Base-by-base conservation (phyloP, 2,888 invertebrate genomes). In the Pseudococcus longispinus region DNA sequence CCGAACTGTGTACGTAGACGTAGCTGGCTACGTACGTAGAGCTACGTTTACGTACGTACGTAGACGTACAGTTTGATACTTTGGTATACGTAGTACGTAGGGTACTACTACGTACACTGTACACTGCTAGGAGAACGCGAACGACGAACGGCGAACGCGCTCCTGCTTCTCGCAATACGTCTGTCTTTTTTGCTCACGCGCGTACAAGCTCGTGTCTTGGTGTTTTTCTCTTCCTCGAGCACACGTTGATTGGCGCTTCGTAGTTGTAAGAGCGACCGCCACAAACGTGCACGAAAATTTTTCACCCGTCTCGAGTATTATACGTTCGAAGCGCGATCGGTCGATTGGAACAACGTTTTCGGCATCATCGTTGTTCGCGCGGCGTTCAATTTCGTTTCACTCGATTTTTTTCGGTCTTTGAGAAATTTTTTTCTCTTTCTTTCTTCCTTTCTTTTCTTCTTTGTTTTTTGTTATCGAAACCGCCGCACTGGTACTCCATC, bases 321-420 rank as follows among this genome's bases (percentile, higher is more conserved):
- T 60, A 84, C 84, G 84, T 84, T 84, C 84, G 84, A 65, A 65
- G 65, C 84, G 84, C 84, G 84, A 84, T 84, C 84, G 84, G 84
- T 84, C 84, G 84, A 84, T 84, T 70, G 65, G 60, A 65, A 65
- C 29, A 51, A 83, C 83, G 83, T 83, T 42, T 42, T 82, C 44
- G 82, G 70, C 32, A 29, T 70, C 29, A 42, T 80, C n/a, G 37
- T 80, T 80, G 37, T 80, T 80, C 20, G 77, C 74, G 74, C 74
- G 74, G 5, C 77, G 77, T 77, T 37, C 77, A 82, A 82, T 82
- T 44, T 42, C 42, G 37, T 42, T 13, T 42, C 23, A 44, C 44
- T 26, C 44, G 83, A 23, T 18, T 46, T 13, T 20, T 26, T 29
- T 70, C 32, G 70, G 15, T 13, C 29, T 70, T 70, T 18, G 70